Percentiles rank a stretch among this genome's conserved stretches.
Evolutionary conservation across 2,113 vertebrate species (phyloP).

Genomic region (Leptodactylus fuscus): DNA sequence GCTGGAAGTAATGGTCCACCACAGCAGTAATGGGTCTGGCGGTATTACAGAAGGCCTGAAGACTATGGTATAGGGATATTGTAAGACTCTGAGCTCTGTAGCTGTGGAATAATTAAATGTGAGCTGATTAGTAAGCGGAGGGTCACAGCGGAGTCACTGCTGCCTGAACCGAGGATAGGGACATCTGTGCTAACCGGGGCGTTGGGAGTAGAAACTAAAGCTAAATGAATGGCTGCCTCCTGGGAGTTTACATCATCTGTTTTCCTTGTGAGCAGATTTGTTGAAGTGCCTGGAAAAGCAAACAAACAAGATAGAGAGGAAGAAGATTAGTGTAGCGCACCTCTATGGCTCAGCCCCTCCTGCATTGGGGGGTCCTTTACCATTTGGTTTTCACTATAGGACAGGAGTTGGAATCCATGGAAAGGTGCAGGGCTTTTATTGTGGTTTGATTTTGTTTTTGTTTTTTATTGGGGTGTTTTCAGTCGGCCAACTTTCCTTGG

Average conservation of each 20-base stretch:
- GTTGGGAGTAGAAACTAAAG: neutral
- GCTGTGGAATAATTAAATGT: neutral
- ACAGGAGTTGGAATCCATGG: neutral
- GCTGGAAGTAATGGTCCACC: too few species aligned
- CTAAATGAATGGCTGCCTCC: conserved; percentile 3
- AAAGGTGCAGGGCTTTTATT: too few species aligned
- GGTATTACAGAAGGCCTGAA: neutral
- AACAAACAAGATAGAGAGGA: conserved; percentile 34
- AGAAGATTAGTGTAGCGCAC: conserved; percentile 4
- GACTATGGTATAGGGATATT: neutral
- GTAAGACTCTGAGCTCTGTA: neutral
- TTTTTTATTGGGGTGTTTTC: neutral
- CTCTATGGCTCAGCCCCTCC: neutral
- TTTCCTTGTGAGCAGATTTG: conserved; percentile 27
- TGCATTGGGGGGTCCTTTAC: neutral
- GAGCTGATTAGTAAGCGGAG: neutral
- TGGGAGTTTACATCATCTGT: conserved; percentile 36
- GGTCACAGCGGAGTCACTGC: neutral
- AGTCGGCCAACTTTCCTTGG: neutral
- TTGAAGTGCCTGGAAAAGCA: conserved; percentile 5
- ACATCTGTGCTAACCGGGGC: conserved; percentile 27
- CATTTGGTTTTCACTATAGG: neutral
- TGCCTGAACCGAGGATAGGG: conserved; percentile 3
- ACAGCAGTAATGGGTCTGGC: too few species aligned
- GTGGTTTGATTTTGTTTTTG: too few species aligned